Percentiles rank a stretch among this genome's conserved stretches.
phyloP scores from a whole-genome alignment of 2,113 vertebrate genomes.

The Stigmatopora nigra region DNA sequence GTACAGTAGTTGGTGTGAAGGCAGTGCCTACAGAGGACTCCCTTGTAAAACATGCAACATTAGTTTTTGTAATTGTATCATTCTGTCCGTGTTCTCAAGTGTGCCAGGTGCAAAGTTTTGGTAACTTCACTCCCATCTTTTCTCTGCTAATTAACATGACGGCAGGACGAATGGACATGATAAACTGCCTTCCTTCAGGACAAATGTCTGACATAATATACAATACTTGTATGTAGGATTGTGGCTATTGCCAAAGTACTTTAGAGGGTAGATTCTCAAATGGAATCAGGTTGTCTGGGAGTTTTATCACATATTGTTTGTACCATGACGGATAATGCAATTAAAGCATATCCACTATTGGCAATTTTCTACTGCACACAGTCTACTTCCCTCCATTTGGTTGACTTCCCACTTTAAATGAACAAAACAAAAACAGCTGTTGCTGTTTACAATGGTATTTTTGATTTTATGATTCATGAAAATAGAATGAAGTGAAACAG shows the following conservation, averaged over 20 bases:
- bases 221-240: slow-evolving; percentile 48
- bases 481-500: not conserved
- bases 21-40: slow-evolving; percentile 29
- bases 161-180: slow-evolving; percentile 76
- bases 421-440: not conserved
- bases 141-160: slow-evolving; percentile 76
- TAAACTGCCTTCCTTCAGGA: slow-evolving; percentile 69
- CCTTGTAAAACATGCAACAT: slow-evolving; percentile 17
- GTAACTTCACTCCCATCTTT: slow-evolving; percentile 70
- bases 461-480: too few species aligned
- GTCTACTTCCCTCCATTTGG: not conserved
- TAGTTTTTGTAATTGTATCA: slow-evolving; percentile 54
- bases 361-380: not conserved
- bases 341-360: slow-evolving; percentile 1
- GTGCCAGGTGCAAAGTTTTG: slow-evolving; percentile 30
- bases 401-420: not conserved
- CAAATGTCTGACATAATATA: slow-evolving; percentile 67
- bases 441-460: not conserved
- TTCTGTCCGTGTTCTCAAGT: slow-evolving; percentile 29
- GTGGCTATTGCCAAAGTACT: slow-evolving; percentile 47
- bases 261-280: slow-evolving; percentile 49
- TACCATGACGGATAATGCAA: not conserved
- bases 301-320: slow-evolving; percentile 11
- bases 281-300: slow-evolving; percentile 41
- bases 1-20: slow-evolving; percentile 19